Base-by-base conservation (phyloP, 2,888 invertebrate species). In the Melanargia galathea region DNA sequence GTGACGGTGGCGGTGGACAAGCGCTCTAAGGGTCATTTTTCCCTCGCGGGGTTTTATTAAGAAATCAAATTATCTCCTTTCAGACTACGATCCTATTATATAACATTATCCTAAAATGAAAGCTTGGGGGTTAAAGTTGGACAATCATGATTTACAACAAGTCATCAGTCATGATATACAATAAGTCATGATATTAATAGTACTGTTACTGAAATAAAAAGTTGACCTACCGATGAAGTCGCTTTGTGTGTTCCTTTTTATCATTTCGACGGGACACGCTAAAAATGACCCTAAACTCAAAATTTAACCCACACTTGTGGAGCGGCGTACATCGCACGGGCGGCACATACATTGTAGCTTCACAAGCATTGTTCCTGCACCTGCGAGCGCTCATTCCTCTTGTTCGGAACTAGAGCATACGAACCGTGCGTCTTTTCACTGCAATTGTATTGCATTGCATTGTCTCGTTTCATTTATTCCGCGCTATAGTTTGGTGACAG, bases 321-420 rank as follows among this genome's bases (percentile, higher is more conserved):
- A 77, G 76, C 71, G 72, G 73, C 69, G 65, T 63, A 77, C 80
- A 81, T 82, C 79, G 70, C 58, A 71, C 70, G 69, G 68, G 70
- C 69, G 74, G 77, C 66, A 64, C 70, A 67, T 64, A 67, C 66
- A 67, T 64, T 67, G 64, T 67, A 60, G 64, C 59, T 40, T 74
- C 74, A 70, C 72, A 70, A 70, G 76, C 74, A 81, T 84, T 85
- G 85, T 83, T 69, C 56, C 64, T 76, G 80, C 89, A 87, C 87
- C 87, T 88, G 86, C 77, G 81, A 78, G 77, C 76, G 76, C 76
- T 79, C 79, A 81, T 79, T 76, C 77, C 84, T 79, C 85, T 87
- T 87, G 84, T 90, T 86, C 77, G 80, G 76, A 88, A 87, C 78
- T 89, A 71, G 87, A 84, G 82, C 89, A 86, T 83, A 85, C 82